Conservation (phyloP, 1,140 invertebrate genomes). For the Ectropis grisescens region DNA sequence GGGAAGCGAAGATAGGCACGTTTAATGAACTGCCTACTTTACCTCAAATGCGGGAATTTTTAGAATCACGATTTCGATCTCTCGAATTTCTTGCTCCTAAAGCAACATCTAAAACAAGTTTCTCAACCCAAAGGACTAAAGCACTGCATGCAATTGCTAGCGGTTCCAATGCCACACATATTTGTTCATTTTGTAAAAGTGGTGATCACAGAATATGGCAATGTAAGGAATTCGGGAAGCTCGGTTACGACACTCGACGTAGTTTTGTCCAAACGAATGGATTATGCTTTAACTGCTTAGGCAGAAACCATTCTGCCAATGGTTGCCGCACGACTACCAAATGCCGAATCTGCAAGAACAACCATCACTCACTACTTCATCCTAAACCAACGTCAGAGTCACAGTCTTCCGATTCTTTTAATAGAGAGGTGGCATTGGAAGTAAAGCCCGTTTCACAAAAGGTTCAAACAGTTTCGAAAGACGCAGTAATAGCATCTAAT, state of each 20-base stretch:
- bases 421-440: slow-evolving; percentile 1
- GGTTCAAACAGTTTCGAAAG: too few relatives aligned
- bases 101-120: neutral
- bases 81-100: neutral
- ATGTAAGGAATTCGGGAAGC: slow-evolving; percentile 12
- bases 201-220: slow-evolving; percentile 9
- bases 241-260: slow-evolving; percentile 2
- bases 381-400: slow-evolving; percentile 1
- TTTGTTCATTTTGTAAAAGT: slow-evolving; percentile 7
- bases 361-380: slow-evolving; percentile 12
- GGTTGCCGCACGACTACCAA: slow-evolving; percentile 2
- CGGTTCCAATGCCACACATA: too few relatives aligned
- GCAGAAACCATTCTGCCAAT: slow-evolving; percentile 9
- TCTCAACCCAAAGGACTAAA: too few relatives aligned
- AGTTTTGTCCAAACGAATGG: slow-evolving; percentile 7
- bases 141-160: too few relatives aligned
- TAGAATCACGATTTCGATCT: neutral
- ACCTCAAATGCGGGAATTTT: neutral
- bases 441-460: too few relatives aligned
- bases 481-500: too few relatives aligned
- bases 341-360: slow-evolving; percentile 9
- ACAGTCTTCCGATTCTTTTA: too few relatives aligned
- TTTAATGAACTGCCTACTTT: neutral
- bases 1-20: neutral
- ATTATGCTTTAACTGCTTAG: slow-evolving; percentile 17